Evolutionary conservation across 1,140 invertebrate species (phyloP).

Genomic region (Tyrophagus putrescentiae): DNA sequence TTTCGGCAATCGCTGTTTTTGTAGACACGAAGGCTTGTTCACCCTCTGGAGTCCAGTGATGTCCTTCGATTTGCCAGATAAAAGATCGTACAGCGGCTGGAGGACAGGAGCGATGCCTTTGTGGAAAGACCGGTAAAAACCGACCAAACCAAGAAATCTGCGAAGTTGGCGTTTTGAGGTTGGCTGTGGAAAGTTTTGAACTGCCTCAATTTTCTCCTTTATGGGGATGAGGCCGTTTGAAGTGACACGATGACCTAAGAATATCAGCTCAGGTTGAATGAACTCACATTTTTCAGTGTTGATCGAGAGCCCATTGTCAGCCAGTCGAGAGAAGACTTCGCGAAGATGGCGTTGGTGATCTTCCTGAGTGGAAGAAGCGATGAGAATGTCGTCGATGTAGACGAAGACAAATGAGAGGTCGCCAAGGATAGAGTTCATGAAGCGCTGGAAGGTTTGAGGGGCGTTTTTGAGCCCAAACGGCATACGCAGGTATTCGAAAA

Average conservation of each 20-base stretch:
- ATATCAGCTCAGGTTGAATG: slow-evolving; percentile 15
- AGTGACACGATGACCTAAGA: slow-evolving; percentile 22
- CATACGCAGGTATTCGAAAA: slow-evolving; percentile 23
- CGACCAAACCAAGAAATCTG: neutral
- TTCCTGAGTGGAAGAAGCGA: slow-evolving; percentile 25
- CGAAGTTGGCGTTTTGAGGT: neutral
- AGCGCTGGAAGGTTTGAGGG: slow-evolving; percentile 26
- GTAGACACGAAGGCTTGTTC: too few relatives aligned
- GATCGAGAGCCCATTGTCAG: slow-evolving; percentile 23
- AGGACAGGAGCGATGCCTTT: too few relatives aligned
- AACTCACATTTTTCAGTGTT: slow-evolving; percentile 28
- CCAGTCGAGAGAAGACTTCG: slow-evolving; percentile 26
- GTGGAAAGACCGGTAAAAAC: neutral
- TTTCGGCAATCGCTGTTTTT: slow-evolving; percentile 29
- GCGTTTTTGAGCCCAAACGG: slow-evolving; percentile 28
- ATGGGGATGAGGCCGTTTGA: neutral
- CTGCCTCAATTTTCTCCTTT: neutral
- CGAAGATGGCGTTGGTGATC: slow-evolving; percentile 26
- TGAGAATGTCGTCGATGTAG: slow-evolving; percentile 29
- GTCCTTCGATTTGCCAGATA: too few relatives aligned
- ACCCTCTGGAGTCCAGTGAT: too few relatives aligned
- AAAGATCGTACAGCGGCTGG: too few relatives aligned
- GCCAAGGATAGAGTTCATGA: slow-evolving; percentile 25
- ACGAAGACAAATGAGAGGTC: slow-evolving; percentile 20
- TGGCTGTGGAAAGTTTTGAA: neutral